Evolutionary conservation across 2,888 invertebrate genomes (phyloP), one percentile per base, ranked within the genome.

Genomic region (Amphipoea lucens): DNA sequence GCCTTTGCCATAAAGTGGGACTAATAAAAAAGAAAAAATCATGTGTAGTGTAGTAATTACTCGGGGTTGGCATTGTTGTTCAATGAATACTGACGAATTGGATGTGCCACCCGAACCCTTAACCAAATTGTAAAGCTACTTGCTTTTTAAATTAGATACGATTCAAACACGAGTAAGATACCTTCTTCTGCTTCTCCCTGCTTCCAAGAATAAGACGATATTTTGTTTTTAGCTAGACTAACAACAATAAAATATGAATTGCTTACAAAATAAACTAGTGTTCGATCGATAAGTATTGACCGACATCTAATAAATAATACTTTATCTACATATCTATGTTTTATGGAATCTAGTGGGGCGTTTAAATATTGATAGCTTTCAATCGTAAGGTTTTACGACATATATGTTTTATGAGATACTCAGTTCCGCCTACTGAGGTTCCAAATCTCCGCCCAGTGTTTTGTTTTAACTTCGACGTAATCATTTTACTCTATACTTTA

Each of bases 351-450:
- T 76, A 88, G 87, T 87, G 81, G 73, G 78, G 78, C 82, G 90
- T 87, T 89, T 86, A 86, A 81, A 87, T 85, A 88, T 92, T 92
- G 90, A 90, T 90, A 84, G 87, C 89, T 88, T 88, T 88, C 83
- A 81, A 88, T 88, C 87, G 88, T 87, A 85, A 90, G 88, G 83
- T 90, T 92, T 92, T 90, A 92, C 90, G 92, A 90, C 87, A 88
- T 82, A 76, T 62, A 83, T 84, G 73, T 84, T 87, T 89, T 89
- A 89, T 82, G 81, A 82, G 76, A 71, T 81, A 74, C 65, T 72
- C 74, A 40, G 83, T 82, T 82, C 83, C 83, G 82, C 84, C 86
- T 82, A 76, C 75, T 51, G 79, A 63, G 68, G 60, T 65, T 76
- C 67, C 11, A 45, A 67, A 67, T 62, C 83, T 80, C 84, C 88